These are phyloP conservation scores for Apostichopus parvimensis DNA, from an alignment of 35 echinoderm and acorn worm genomes.

Conservation along the genomic window DNA sequence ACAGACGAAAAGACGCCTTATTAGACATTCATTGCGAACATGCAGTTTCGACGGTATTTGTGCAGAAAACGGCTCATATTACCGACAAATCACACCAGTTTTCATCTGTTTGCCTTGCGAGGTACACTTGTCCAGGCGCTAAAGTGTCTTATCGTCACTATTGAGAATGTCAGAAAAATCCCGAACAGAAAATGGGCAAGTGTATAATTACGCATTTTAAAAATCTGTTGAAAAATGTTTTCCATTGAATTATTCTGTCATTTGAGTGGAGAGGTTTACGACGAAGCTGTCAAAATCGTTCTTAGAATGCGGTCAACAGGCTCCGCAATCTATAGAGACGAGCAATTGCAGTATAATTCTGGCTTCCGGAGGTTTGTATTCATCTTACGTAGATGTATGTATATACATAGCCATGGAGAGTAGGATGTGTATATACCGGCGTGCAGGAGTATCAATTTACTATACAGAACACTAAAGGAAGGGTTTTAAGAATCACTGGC, in stretches of 20 bases:
- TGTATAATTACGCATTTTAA: slow-evolving; percentile 51
- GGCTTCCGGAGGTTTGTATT: background rate
- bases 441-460: background rate
- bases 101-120: slow-evolving; percentile 38
- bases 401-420: background rate
- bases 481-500: background rate
- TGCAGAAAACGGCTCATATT: slow-evolving; percentile 37
- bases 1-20: slow-evolving; percentile 48
- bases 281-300: slow-evolving; percentile 36
- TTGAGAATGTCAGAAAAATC: slow-evolving; percentile 51
- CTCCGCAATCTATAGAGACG: slow-evolving; percentile 10
- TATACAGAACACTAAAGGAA: background rate
- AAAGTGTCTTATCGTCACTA: slow-evolving; percentile 41
- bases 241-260: slow-evolving; percentile 51
- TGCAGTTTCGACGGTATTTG: slow-evolving; percentile 30
- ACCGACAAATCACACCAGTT: slow-evolving; percentile 48
- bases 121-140: slow-evolving; percentile 49
- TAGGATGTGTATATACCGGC: background rate
- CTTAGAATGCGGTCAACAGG: slow-evolving; percentile 27
- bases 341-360: background rate
- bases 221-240: slow-evolving; percentile 50
- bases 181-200: slow-evolving; percentile 48
- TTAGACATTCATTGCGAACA: slow-evolving; percentile 55
- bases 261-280: slow-evolving; percentile 50
- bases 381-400: background rate